Conservation (phyloP, 2,888 invertebrate genomes). For the Phalangium opilio region DNA sequence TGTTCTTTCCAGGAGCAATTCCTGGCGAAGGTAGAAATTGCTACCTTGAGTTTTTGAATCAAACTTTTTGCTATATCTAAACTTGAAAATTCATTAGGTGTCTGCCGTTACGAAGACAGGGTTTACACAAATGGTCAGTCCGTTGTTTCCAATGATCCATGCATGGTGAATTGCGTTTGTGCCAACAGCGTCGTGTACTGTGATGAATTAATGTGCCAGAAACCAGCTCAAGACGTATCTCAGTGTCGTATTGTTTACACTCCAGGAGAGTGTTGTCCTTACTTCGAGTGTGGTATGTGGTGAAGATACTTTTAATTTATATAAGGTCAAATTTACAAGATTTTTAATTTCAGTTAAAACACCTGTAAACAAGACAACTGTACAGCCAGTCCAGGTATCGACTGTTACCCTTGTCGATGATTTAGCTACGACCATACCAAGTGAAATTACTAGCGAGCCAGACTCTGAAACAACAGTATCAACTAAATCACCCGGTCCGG, state of each 20-base stretch:
- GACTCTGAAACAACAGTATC: too few relatives aligned
- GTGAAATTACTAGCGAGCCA: too few relatives aligned
- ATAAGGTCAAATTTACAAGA: too few relatives aligned
- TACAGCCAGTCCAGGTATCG: too few relatives aligned
- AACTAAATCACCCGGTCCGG: too few relatives aligned
- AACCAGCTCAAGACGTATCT: slow-evolving; percentile 6
- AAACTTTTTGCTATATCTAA: not conserved
- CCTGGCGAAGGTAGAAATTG: slow-evolving; percentile 20
- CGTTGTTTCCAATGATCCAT: slow-evolving; percentile 19
- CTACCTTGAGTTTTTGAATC: not conserved
- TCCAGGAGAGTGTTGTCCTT: slow-evolving; percentile 17
- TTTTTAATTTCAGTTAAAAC: too few relatives aligned
- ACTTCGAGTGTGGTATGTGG: slow-evolving; percentile 19
- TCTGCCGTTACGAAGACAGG: slow-evolving; percentile 42
- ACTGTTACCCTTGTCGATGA: too few relatives aligned
- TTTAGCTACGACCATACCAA: too few relatives aligned
- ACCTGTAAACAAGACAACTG: too few relatives aligned
- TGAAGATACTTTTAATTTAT: too few relatives aligned
- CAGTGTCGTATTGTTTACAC: slow-evolving; percentile 14
- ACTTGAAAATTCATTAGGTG: slow-evolving; percentile 9
- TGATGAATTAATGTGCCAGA: slow-evolving; percentile 16
- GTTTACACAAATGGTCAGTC: slow-evolving; percentile 61
- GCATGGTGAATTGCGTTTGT: slow-evolving; percentile 18
- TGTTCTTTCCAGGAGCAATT: slow-evolving; percentile 13
- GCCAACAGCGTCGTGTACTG: slow-evolving; percentile 20